A percentile compares a stretch with the other conserved stretches of the same genome.
Conservation (phyloP, 2,113 vertebrate species). For the Oryzias celebensis region DNA sequence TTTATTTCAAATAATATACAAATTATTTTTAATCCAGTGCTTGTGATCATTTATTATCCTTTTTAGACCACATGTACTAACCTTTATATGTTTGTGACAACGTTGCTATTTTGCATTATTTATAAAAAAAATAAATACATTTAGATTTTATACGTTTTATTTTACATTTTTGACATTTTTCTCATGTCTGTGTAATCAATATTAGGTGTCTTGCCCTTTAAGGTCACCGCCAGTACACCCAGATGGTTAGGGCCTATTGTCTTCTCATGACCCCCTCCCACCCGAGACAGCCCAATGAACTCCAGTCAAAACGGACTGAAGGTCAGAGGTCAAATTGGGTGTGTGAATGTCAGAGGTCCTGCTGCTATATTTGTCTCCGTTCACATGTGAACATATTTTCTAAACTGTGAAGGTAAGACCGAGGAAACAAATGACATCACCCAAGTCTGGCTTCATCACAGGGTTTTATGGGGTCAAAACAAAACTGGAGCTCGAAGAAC, state of each 20-base stretch:
- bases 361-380: conserved; percentile 55
- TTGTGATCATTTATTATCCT: no score
- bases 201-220: conserved; percentile 25
- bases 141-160: no score
- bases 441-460: neutral
- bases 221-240: conserved; percentile 26
- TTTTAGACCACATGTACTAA: no score
- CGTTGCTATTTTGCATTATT: no score
- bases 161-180: no score
- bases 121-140: no score
- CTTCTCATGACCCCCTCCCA: conserved; percentile 36
- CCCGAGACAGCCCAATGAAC: conserved; percentile 22
- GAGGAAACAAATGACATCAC: conserved; percentile 49
- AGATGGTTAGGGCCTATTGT: conserved; percentile 60
- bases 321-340: conserved; percentile 41
- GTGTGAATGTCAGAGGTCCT: conserved; percentile 5
- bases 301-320: conserved; percentile 31
- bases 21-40: no score
- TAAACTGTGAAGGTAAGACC: conserved; percentile 22
- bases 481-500: neutral
- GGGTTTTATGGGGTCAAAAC: neutral
- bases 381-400: conserved; percentile 22
- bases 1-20: no score
- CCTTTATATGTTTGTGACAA: no score
- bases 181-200: neutral